Evolutionary conservation across 2,113 vertebrate genomes (phyloP).

Genomic region (Anguilla rostrata): DNA sequence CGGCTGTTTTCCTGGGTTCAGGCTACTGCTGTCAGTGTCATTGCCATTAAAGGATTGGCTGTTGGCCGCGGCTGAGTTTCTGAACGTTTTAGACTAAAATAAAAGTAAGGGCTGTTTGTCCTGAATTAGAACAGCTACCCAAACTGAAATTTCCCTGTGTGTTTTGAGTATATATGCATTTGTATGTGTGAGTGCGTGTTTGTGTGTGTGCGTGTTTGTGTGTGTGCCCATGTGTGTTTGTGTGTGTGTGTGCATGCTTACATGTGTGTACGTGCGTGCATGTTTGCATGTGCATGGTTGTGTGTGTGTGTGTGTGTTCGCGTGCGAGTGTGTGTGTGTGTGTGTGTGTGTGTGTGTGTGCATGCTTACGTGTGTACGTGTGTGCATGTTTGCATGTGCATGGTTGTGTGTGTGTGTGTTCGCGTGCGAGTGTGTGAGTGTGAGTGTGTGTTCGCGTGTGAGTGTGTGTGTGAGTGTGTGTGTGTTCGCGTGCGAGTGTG

Average conservation of each 20-base stretch:
- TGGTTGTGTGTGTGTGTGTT: background rate
- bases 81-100: constrained; percentile 1
- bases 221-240: background rate
- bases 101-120: background rate
- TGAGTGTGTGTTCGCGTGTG: no score
- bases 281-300: background rate
- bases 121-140: background rate
- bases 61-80: constrained; percentile 29
- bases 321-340: background rate
- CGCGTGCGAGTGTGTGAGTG: background rate
- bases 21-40: constrained; percentile 43
- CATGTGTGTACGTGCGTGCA: background rate
- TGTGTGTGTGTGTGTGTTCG: background rate
- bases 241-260: background rate
- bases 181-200: no score
- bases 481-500: background rate
- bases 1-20: constrained; percentile 58
- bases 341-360: no score
- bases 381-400: background rate
- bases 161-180: background rate
- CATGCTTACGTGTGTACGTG: background rate
- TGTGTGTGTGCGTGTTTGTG: no score
- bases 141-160: background rate
- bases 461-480: background rate
- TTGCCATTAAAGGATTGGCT: constrained; percentile 39